A percentile compares a stretch with the other conserved stretches of the same genome.
Conservation (phyloP, 1,140 invertebrate species). For the Zeugodacus cucurbitae region DNA sequence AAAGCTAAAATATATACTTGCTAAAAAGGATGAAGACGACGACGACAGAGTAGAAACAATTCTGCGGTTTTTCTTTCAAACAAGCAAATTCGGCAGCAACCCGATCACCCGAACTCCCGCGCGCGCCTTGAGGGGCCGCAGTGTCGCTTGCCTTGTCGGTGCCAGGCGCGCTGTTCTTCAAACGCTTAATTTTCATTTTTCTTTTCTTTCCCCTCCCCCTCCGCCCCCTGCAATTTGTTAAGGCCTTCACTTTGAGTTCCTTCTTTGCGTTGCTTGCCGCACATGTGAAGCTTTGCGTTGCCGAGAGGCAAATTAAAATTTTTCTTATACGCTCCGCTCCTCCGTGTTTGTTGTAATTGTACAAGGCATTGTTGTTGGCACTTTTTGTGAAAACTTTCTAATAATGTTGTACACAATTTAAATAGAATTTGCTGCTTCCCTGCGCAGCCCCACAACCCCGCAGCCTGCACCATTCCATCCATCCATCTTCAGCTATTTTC, state of each 20-base stretch:
- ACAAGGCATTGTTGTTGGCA: constrained; percentile 41
- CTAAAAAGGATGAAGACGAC: not conserved
- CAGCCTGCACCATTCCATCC: not conserved
- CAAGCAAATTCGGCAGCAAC: not conserved
- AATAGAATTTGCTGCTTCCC: constrained; percentile 61
- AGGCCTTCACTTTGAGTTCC: not conserved
- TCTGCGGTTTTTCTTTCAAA: not conserved
- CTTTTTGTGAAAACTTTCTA: constrained; percentile 63
- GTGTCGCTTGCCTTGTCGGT: not conserved
- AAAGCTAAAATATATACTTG: not conserved
- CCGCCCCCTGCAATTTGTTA: too few species aligned
- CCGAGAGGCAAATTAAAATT: constrained; percentile 63
- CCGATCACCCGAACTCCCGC: not conserved
- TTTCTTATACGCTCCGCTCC: constrained; percentile 58
- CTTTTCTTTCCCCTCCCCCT: not conserved
- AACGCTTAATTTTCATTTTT: not conserved
- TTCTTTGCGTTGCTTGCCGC: not conserved
- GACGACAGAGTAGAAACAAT: not conserved
- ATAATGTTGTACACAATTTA: constrained; percentile 66
- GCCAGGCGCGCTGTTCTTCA: not conserved
- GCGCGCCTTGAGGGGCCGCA: not conserved
- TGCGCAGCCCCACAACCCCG: not conserved
- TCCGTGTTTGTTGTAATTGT: constrained; percentile 41
- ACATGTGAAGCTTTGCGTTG: constrained; percentile 42
- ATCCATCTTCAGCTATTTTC: not conserved